These are phyloP conservation scores for Gallinago jamesoni DNA, from an alignment of 2,113 vertebrate genomes.

Conservation along the genomic window DNA sequence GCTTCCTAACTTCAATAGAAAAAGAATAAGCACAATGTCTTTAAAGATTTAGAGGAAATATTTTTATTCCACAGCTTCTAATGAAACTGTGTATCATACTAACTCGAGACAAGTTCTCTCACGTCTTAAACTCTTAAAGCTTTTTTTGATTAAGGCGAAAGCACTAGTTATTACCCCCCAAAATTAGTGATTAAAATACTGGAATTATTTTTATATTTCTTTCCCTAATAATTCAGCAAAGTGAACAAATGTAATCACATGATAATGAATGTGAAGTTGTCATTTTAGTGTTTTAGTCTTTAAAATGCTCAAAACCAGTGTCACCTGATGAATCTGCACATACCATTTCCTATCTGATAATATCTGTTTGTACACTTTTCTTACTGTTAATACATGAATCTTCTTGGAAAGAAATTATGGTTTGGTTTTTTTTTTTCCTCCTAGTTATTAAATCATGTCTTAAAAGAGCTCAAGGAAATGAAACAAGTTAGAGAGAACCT, in stretches of 20 bases:
- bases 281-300: background rate
- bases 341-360: background rate
- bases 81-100: background rate
- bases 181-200: background rate
- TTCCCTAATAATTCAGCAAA: background rate
- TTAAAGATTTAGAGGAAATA: background rate
- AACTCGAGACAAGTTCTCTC: background rate
- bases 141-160: background rate
- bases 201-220: background rate
- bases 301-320: background rate
- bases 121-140: background rate
- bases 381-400: background rate
- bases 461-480: conserved; percentile 83
- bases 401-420: background rate
- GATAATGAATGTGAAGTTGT: background rate
- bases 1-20: background rate
- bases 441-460: conserved; percentile 84
- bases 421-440: background rate
- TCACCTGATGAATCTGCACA: background rate
- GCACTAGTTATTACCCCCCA: background rate
- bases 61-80: background rate
- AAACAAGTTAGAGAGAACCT: conserved; percentile 81
- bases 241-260: background rate
- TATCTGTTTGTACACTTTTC: background rate
- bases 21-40: background rate